A percentile compares a stretch with the other conserved stretches of the same genome.
Conservation (phyloP, 2,888 invertebrate genomes). For the Apomyelois bistriatella region DNA sequence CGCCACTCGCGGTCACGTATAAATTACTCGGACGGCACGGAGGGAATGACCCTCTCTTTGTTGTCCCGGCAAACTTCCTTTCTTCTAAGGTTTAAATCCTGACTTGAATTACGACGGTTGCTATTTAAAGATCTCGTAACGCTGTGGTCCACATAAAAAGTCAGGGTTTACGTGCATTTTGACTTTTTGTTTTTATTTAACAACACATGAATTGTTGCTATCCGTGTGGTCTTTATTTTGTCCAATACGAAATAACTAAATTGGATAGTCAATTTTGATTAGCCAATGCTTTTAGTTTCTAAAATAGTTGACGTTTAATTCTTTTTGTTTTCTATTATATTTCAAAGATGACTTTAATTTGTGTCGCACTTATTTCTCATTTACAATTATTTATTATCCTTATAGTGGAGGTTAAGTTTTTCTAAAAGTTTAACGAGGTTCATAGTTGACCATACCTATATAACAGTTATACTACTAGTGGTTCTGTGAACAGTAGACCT, state of each 20-base stretch:
- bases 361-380: no score
- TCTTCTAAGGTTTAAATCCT: conserved; percentile 71
- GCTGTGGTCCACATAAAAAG: conserved; percentile 29
- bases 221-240: background rate
- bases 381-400: no score
- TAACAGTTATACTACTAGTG: no score
- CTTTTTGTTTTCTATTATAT: background rate
- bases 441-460: no score
- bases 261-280: conserved; percentile 1
- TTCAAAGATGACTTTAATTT: no score
- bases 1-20: conserved; percentile 67
- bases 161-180: conserved; percentile 13
- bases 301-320: background rate
- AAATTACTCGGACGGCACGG: conserved; percentile 57
- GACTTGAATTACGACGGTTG: conserved; percentile 66
- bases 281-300: background rate
- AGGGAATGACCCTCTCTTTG: conserved; percentile 63
- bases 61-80: conserved; percentile 69
- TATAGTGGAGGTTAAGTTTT: no score
- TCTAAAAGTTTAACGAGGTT: no score
- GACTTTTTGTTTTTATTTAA: background rate
- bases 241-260: background rate
- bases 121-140: conserved; percentile 57
- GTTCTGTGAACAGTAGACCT: no score
- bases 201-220: background rate